Percentiles rank a stretch among this genome's conserved stretches.
These are phyloP conservation scores for Ammodytes dubius DNA, from an alignment of 2,113 vertebrate genomes.

Conservation along the genomic window DNA sequence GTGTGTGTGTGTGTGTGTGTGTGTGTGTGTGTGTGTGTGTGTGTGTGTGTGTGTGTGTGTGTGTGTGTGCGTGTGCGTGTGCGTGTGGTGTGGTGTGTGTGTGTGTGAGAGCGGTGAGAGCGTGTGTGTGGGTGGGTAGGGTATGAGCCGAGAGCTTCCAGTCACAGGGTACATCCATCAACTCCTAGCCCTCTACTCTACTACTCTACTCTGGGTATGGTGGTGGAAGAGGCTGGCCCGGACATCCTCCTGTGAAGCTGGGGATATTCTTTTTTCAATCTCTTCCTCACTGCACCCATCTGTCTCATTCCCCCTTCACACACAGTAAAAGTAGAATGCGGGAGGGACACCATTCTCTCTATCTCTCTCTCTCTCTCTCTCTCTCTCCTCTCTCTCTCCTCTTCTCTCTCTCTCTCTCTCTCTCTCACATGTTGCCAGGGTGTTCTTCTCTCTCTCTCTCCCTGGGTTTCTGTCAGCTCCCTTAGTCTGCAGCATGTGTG, in stretches of 20 bases:
- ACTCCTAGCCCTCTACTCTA: slow-evolving; percentile 35
- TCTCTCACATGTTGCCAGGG: slow-evolving; percentile 31
- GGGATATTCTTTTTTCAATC: slow-evolving; percentile 67
- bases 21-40: no score
- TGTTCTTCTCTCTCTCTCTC: slow-evolving; percentile 42
- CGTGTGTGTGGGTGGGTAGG: slow-evolving; percentile 40
- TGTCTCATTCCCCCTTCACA: slow-evolving; percentile 67
- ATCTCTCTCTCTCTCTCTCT: slow-evolving; percentile 43
- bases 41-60: no score
- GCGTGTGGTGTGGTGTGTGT: slow-evolving; percentile 45
- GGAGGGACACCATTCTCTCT: slow-evolving; percentile 52
- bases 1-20: slow-evolving; percentile 67
- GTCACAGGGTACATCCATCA: slow-evolving; percentile 80
- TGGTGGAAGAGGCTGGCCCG: slow-evolving; percentile 36
- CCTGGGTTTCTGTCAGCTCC: slow-evolving; percentile 48
- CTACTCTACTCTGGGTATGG: no score
- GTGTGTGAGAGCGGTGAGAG: slow-evolving; percentile 71
- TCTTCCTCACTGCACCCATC: slow-evolving; percentile 74
- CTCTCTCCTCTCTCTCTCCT: slow-evolving; percentile 42
- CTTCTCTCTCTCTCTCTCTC: slow-evolving; percentile 39
- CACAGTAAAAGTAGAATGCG: slow-evolving; percentile 65
- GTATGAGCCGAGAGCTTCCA: slow-evolving; percentile 64
- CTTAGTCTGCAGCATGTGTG: slow-evolving; percentile 60
- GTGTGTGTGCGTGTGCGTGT: slow-evolving; percentile 41
- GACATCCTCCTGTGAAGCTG: slow-evolving; percentile 63